phyloP scores from a whole-genome alignment of 2,113 vertebrate species.

The Elanoides forficatus region DNA sequence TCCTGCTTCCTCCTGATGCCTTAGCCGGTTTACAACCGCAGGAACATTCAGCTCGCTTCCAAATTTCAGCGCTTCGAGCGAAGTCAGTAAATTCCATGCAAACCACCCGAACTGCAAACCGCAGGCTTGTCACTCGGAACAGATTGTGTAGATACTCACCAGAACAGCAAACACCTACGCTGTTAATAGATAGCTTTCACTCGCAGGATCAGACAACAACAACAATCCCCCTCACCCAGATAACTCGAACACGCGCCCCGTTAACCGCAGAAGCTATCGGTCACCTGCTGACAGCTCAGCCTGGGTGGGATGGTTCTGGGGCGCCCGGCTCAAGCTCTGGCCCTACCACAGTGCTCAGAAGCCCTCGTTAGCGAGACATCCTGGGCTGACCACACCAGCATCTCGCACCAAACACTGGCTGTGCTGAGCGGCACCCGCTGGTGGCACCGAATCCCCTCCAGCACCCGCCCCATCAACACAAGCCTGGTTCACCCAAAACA shows the following conservation, averaged over 20 bases:
- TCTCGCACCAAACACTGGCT: rapidly evolving
- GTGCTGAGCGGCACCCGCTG: rapidly evolving
- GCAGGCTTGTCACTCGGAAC: not conserved
- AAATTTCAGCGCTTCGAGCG: not conserved
- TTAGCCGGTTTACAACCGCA: not conserved
- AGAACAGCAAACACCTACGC: not conserved
- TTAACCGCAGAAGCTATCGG: rapidly evolving
- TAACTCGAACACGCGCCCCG: rapidly evolving
- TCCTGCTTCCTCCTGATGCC: not conserved
- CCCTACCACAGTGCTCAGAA: not conserved
- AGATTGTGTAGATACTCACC: not conserved
- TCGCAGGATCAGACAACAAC: not conserved
- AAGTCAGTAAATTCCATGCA: not conserved
- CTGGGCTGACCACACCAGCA: not conserved
- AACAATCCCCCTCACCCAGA: not conserved
- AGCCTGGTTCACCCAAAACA: not conserved
- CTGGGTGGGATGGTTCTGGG: not conserved
- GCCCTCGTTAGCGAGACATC: rapidly evolving
- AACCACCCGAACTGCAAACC: not conserved
- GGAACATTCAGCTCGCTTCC: not conserved
- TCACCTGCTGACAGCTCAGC: not conserved
- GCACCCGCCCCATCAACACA: not conserved
- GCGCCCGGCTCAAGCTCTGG: not conserved
- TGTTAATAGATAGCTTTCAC: not conserved
- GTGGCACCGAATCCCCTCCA: not conserved